Base-by-base conservation (phyloP, 1,140 invertebrate genomes). In the Littorina saxatilis region DNA sequence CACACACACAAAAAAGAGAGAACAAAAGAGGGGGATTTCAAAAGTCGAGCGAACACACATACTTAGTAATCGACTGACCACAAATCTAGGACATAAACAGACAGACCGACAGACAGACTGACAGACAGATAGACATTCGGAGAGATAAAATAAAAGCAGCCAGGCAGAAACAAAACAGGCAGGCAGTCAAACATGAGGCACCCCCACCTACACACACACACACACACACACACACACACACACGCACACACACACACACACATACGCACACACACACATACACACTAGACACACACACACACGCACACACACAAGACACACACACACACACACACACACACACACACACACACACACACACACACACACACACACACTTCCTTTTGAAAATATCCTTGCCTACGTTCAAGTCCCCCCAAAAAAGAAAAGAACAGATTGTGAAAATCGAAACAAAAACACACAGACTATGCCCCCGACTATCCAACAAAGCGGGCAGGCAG, bases 141-240 rank as follows among this genome's bases (percentile, higher is more conserved):
- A n/a, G n/a, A n/a, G n/a, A n/a, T n/a, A n/a, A n/a, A n/a, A 73
- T 4, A n/a, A 3, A 40, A 11, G 23, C 70, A 73, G 37, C 4
- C 27, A 35, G 43, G 43, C 43, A 47, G 37, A 75, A 37, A 75
- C 7, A 75, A 75, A 17, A 75, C 73, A 75, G 47, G 50, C 73
- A 75, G 39, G 29, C 37, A 50, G 20, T 13, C 11, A 52, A 15
- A 75, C 73, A 75, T n/a, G n/a, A n/a, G n/a, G n/a, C n/a, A n/a
- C n/a, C n/a, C n/a, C n/a, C n/a, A n/a, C 5, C 15, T 32, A 75
- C 39, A 75, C 73, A 75, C 39, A 75, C 73, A 75, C 39, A 75
- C 39, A 52, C 29, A 50, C 73, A 75, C 39, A 75, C 73, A 47
- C 39, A 75, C 73, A 75, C 39, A 75, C 73, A 75, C 37, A 75